A percentile compares a stretch with the other conserved stretches of the same genome.
phyloP scores from a whole-genome alignment of 2,888 invertebrate genomes.

The Deilephila elpenor region DNA sequence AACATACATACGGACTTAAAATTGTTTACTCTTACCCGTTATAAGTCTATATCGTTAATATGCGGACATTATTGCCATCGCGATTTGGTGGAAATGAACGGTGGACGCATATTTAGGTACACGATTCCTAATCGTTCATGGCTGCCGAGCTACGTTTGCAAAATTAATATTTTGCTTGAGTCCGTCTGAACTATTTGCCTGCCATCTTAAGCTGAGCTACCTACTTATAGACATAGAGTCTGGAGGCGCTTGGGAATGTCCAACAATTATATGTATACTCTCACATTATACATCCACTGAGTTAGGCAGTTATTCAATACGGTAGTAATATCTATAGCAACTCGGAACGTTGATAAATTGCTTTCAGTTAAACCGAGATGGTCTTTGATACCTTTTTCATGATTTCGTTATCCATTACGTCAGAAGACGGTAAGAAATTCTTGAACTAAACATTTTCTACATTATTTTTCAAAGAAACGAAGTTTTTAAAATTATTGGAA shows the following conservation, averaged over 20 bases:
- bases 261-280: not conserved
- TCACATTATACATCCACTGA: not conserved
- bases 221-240: not conserved
- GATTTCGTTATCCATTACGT: not conserved
- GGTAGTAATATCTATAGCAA: not conserved
- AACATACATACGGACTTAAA: no score
- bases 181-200: not conserved
- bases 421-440: not conserved
- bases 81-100: no score
- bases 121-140: no score
- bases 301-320: not conserved
- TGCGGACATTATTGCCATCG: no score
- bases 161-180: constrained; percentile 2
- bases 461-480: not conserved
- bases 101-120: no score
- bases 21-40: no score
- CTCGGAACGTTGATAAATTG: not conserved
- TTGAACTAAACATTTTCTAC: not conserved
- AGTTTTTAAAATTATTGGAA: not conserved
- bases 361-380: not conserved
- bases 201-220: not conserved
- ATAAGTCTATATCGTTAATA: no score
- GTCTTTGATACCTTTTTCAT: not conserved
- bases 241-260: not conserved
- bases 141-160: not conserved